phyloP scores from a whole-genome alignment of 2,113 vertebrate genomes.

The Lipotes vexillifer region DNA sequence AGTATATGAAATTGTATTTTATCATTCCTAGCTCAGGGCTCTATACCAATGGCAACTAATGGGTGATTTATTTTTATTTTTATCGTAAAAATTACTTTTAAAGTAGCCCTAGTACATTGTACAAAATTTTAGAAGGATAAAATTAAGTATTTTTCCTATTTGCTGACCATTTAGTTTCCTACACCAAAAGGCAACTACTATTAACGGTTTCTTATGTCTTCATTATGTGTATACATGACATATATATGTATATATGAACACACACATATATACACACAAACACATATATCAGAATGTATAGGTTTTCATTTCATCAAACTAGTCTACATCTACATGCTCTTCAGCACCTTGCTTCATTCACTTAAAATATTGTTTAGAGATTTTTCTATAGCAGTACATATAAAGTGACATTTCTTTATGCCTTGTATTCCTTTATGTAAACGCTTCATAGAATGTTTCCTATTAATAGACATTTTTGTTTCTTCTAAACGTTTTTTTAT shows the following conservation, averaged over 20 bases:
- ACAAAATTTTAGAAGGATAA: neutral
- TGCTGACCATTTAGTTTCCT: neutral
- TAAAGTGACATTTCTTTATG: neutral
- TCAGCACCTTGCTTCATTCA: neutral
- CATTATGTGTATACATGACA: neutral
- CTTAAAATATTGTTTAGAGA: neutral
- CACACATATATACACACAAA: neutral
- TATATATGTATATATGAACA: neutral
- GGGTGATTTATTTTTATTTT: neutral
- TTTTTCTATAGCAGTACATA: neutral
- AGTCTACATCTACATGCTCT: neutral
- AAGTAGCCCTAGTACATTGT: neutral
- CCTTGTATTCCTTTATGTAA: neutral
- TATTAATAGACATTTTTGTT: neutral
- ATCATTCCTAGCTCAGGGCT: neutral
- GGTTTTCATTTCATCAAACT: neutral
- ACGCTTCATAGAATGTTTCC: neutral
- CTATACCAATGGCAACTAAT: neutral
- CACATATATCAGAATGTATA: neutral
- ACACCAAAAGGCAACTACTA: neutral
- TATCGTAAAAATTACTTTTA: conserved; percentile 6
- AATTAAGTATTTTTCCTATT: neutral
- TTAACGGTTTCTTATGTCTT: neutral
- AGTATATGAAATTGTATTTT: neutral
- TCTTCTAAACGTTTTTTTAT: neutral